Percentiles rank a stretch among this genome's conserved stretches.
Evolutionary conservation across 2,888 invertebrate genomes (phyloP).

Genomic region (Erebia palarica): DNA sequence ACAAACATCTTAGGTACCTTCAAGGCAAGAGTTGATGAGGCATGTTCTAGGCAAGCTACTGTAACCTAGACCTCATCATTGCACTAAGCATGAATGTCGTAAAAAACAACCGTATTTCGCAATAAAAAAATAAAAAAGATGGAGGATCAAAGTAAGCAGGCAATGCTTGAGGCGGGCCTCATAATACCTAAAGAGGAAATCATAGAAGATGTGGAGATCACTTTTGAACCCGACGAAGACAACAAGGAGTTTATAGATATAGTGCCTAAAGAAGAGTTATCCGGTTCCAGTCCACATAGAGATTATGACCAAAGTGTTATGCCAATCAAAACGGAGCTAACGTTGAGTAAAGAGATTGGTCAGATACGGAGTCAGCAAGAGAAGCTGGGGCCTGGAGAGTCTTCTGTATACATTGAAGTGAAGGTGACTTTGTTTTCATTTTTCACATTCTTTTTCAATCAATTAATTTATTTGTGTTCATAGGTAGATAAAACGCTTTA

Average conservation of each 20-base stretch:
- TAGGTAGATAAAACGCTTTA: no score
- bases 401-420: background rate
- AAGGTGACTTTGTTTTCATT: background rate
- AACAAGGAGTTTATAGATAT: background rate
- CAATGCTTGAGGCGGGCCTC: background rate
- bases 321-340: background rate
- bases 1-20: no score
- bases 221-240: background rate
- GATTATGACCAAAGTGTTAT: background rate
- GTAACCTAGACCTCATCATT: no score
- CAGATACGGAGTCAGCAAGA: background rate
- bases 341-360: background rate
- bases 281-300: background rate
- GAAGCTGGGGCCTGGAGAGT: background rate
- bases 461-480: no score
- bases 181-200: conserved; percentile 1
- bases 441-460: no score
- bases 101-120: no score
- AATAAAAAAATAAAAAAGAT: background rate
- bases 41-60: no score
- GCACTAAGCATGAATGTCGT: no score
- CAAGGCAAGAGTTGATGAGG: no score
- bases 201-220: background rate
- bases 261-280: background rate
- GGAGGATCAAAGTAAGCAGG: background rate